These are phyloP conservation scores for Aplocera efformata DNA, from an alignment of 2,888 invertebrate genomes.

Conservation along the genomic window DNA sequence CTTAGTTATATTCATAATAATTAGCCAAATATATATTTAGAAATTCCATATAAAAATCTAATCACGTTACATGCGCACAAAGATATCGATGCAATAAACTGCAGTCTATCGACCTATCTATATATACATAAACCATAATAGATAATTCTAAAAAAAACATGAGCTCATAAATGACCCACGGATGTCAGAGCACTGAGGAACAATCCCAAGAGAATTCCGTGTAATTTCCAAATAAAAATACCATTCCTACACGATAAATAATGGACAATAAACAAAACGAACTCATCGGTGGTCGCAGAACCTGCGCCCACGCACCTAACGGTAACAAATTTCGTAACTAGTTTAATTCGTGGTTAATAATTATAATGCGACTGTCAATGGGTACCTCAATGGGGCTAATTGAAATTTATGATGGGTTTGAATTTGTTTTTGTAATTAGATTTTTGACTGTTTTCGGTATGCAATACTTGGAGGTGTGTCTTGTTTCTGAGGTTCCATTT, in stretches of 20 bases:
- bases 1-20: no score
- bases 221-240: conserved; percentile 38
- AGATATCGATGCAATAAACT: no score
- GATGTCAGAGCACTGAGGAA: no score
- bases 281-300: conserved; percentile 33
- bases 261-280: conserved; percentile 40
- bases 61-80: no score
- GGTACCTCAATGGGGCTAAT: conserved; percentile 12
- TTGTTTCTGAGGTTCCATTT: no score
- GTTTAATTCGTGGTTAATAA: conserved; percentile 21
- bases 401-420: conserved; percentile 17
- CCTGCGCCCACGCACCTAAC: conserved; percentile 36
- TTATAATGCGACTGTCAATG: conserved; percentile 21
- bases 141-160: no score
- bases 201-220: conserved; percentile 13
- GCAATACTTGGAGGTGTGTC: no score
- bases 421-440: conserved; percentile 17
- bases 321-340: conserved; percentile 22
- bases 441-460: neutral
- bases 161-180: no score
- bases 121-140: no score
- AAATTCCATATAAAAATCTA: no score
- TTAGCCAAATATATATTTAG: no score
- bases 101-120: no score
- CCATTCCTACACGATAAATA: conserved; percentile 40